Percentiles rank a stretch among this genome's conserved stretches.
Conservation (phyloP, 1,140 invertebrate genomes). For the Vollenhovia emeryi region DNA sequence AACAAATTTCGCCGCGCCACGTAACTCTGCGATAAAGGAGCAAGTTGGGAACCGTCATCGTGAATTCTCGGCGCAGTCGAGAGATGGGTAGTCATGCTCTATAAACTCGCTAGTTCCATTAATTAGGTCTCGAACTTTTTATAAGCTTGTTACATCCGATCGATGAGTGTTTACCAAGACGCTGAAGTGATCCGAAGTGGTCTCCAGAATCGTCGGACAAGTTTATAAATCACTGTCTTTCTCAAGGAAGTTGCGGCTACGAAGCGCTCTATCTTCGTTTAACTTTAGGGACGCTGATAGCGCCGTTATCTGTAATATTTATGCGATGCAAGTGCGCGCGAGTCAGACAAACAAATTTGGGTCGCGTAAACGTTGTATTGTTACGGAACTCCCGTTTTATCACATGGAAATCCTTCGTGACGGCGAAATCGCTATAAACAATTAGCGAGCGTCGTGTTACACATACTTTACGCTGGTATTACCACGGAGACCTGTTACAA, state of each 20-base stretch:
- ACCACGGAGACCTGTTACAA: conserved; percentile 9
- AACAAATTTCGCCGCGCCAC: conserved; percentile 18
- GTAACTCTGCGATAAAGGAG: not conserved
- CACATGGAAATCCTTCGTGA: not conserved
- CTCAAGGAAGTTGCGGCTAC: not conserved
- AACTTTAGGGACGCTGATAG: conserved; percentile 30
- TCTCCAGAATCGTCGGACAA: not conserved
- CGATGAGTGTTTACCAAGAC: conserved; percentile 41
- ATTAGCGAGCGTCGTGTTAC: not conserved
- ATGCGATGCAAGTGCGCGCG: not conserved
- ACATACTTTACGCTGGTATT: conserved; percentile 18
- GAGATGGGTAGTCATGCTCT: conserved; percentile 29
- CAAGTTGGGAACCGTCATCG: conserved; percentile 22
- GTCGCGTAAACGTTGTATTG: not conserved
- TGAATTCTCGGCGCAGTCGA: not conserved
- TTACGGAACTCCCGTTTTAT: conserved; percentile 11
- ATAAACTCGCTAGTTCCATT: conserved; percentile 44
- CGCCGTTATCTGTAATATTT: conserved; percentile 6
- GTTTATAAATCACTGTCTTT: conserved; percentile 40
- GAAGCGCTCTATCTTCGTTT: not conserved
- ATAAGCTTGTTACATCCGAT: conserved; percentile 42
- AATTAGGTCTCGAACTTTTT: conserved; percentile 55
- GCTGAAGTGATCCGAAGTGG: not conserved
- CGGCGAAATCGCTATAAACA: conserved; percentile 19
- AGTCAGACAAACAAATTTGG: conserved; percentile 2